Evolutionary conservation across 2,113 vertebrate species (phyloP).

Genomic region (Pygathrix nemaeus): DNA sequence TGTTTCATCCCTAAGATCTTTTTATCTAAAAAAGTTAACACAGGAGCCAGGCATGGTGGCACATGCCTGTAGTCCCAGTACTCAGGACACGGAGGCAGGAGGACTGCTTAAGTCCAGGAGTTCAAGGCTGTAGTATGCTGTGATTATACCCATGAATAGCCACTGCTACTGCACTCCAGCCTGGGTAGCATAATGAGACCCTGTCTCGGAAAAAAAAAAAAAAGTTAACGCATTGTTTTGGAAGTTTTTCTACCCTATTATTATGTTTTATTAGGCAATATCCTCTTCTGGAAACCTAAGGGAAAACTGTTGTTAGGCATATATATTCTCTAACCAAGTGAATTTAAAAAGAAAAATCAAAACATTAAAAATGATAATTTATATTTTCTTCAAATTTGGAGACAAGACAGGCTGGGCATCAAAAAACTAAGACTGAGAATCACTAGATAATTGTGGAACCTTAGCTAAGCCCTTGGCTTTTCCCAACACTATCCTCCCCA

Average conservation of each 20-base stretch:
- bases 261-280: neutral
- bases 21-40: neutral
- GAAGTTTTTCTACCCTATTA: neutral
- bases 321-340: neutral
- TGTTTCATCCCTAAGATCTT: slow-evolving; percentile 31
- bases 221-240: neutral
- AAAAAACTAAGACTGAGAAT: neutral
- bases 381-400: neutral
- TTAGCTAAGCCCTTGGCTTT: neutral
- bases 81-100: neutral
- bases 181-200: neutral
- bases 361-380: slow-evolving; percentile 21
- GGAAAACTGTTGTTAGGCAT: neutral
- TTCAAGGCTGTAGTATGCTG: neutral
- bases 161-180: neutral
- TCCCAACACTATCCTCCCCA: neutral
- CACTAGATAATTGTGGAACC: neutral
- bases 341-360: neutral
- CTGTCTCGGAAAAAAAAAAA: neutral
- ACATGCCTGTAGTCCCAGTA: neutral
- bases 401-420: neutral
- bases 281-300: neutral
- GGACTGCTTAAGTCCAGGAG: neutral
- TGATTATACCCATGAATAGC: neutral
- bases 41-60: neutral